These are phyloP conservation scores for Metellina segmentata DNA, from an alignment of 2,888 invertebrate species.

Conservation along the genomic window DNA sequence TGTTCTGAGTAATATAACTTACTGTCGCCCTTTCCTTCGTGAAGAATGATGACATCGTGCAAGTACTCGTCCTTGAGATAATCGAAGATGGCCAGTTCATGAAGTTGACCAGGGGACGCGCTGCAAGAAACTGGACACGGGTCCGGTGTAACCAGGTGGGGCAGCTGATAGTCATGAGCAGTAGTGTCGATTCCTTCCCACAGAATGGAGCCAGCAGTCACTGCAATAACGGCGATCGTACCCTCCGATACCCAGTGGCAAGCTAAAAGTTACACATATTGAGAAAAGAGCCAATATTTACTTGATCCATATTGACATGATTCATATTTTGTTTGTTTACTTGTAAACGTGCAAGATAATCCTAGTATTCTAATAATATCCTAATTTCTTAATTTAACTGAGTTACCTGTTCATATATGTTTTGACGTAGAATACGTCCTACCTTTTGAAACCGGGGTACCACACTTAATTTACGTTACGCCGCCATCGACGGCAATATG, in stretches of 20 bases:
- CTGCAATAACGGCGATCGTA: constrained; percentile 56
- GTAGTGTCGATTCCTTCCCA: constrained; percentile 41
- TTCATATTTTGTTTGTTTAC: neutral
- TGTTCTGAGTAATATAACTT: neutral
- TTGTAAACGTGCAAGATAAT: neutral
- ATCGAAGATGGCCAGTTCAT: constrained; percentile 53
- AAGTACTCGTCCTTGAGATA: constrained; percentile 38
- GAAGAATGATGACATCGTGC: constrained; percentile 53
- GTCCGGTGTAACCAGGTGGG: constrained; percentile 30
- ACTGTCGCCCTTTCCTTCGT: constrained; percentile 40
- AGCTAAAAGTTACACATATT: constrained; percentile 4
- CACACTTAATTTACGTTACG: too few relatives aligned
- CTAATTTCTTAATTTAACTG: too few relatives aligned
- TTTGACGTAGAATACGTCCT: too few relatives aligned
- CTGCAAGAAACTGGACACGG: neutral
- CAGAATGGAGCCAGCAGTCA: neutral
- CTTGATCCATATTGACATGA: neutral
- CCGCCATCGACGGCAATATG: too few relatives aligned
- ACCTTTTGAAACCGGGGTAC: too few relatives aligned
- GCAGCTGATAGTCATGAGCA: constrained; percentile 48
- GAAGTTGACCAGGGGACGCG: neutral
- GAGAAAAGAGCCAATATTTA: neutral
- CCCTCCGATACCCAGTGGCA: constrained; percentile 66
- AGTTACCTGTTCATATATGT: too few relatives aligned
- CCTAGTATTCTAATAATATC: too few relatives aligned